phyloP scores from a whole-genome alignment of 2,113 vertebrate species.

The Trachemys scripta region DNA sequence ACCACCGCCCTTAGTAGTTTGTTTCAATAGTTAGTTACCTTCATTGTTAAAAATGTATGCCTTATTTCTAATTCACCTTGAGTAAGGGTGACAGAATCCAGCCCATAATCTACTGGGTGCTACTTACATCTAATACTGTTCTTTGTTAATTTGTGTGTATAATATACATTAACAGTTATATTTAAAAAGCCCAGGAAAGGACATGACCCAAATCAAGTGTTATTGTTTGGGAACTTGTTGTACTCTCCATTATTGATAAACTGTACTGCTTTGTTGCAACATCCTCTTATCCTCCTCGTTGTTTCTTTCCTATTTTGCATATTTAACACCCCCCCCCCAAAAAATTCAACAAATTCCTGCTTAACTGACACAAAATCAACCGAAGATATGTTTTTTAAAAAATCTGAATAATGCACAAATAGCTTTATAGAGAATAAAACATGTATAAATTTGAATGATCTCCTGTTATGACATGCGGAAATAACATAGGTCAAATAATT shows the following conservation, averaged over 20 bases:
- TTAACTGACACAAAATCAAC: neutral
- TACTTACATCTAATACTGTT: accelerated
- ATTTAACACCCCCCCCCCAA: neutral
- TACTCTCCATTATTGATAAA: neutral
- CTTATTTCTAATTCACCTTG: accelerated
- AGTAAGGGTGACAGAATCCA: neutral
- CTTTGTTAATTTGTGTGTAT: neutral
- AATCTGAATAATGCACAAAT: neutral
- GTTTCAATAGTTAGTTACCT: neutral
- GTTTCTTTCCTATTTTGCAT: neutral
- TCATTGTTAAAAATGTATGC: accelerated
- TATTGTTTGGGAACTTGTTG: neutral
- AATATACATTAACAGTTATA: neutral
- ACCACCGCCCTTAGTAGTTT: accelerated
- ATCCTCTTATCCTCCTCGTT: neutral
- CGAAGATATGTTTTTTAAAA: neutral
- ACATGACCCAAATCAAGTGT: neutral
- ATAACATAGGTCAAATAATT: slow-evolving; percentile 10
- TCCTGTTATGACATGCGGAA: neutral
- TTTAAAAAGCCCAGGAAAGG: neutral
- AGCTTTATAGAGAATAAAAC: neutral
- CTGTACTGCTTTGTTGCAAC: neutral
- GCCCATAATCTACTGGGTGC: neutral
- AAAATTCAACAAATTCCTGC: neutral
- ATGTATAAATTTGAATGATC: neutral